Percentiles rank a stretch among this genome's conserved stretches.
Conservation (phyloP, 35 echinoderm and acorn worm species). For the Hemicentrotus pulcherrimus region DNA sequence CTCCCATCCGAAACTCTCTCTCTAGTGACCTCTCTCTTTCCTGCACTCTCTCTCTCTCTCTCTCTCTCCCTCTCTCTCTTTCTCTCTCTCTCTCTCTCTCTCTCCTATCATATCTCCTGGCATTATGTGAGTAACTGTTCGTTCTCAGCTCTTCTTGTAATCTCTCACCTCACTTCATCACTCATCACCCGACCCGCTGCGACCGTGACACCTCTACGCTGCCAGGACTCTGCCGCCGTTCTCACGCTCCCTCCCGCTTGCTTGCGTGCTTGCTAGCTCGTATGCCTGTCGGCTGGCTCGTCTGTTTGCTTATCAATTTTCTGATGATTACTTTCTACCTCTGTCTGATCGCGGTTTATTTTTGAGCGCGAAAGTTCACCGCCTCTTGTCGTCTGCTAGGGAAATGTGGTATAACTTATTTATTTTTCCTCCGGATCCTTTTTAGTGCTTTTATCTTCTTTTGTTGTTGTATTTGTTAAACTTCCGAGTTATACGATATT, state of each 20-base stretch:
- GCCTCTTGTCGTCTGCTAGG: background rate
- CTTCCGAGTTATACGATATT: too few relatives aligned
- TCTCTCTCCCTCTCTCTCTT: background rate
- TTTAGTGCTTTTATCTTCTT: background rate
- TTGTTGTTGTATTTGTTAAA: background rate
- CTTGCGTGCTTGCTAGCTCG: too few relatives aligned
- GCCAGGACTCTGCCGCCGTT: background rate
- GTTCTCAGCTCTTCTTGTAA: background rate
- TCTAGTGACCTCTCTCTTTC: too few relatives aligned
- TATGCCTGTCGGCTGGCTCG: background rate
- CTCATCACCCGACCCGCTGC: background rate
- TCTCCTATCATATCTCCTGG: background rate
- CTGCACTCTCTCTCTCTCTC: too few relatives aligned
- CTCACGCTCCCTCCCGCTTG: slow-evolving; percentile 12
- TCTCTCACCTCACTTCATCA: background rate
- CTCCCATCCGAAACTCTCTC: too few relatives aligned
- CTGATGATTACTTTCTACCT: background rate
- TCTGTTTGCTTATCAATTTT: slow-evolving; percentile 19
- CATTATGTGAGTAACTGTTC: background rate
- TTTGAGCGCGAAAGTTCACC: background rate
- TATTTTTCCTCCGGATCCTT: background rate
- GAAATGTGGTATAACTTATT: background rate
- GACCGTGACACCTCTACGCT: background rate
- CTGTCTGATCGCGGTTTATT: background rate
- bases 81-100: background rate